Conservation (phyloP, 2,888 invertebrate species). For the Trisateles emortualis region DNA sequence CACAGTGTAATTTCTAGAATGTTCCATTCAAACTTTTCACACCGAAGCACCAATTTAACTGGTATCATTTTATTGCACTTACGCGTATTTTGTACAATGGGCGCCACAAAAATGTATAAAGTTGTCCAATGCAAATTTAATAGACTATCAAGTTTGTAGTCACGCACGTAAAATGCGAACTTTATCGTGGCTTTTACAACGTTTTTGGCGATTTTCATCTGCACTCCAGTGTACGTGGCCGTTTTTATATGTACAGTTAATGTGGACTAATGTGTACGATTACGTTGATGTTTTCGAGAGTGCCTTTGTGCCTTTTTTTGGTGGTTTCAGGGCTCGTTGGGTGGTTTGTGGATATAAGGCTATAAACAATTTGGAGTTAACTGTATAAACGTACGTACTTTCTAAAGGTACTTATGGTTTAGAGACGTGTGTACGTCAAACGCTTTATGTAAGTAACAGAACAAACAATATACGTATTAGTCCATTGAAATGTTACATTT, state of each 20-base stretch:
- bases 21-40: conserved; percentile 5
- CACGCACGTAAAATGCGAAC: conserved; percentile 55
- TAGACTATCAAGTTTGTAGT: conserved; percentile 64
- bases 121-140: conserved; percentile 65
- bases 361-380: background rate
- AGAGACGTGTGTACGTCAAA: too few species aligned
- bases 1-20: background rate
- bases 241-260: conserved; percentile 46
- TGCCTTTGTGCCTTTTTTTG: conserved; percentile 30
- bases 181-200: conserved; percentile 53
- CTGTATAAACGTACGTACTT: background rate
- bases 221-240: conserved; percentile 29
- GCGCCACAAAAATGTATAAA: conserved; percentile 56
- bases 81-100: conserved; percentile 30
- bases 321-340: conserved; percentile 14
- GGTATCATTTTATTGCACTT: conserved; percentile 29
- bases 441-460: too few species aligned
- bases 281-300: conserved; percentile 37
- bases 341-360: background rate
- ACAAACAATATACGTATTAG: too few species aligned
- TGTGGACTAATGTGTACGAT: conserved; percentile 40
- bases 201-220: conserved; percentile 39
- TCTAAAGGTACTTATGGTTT: too few species aligned
- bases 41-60: conserved; percentile 26
- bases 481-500: too few species aligned